Evolutionary conservation across 2,888 invertebrate species (phyloP), one percentile per base, ranked within the genome.

Genomic region (Zaprionus lineosus): DNA sequence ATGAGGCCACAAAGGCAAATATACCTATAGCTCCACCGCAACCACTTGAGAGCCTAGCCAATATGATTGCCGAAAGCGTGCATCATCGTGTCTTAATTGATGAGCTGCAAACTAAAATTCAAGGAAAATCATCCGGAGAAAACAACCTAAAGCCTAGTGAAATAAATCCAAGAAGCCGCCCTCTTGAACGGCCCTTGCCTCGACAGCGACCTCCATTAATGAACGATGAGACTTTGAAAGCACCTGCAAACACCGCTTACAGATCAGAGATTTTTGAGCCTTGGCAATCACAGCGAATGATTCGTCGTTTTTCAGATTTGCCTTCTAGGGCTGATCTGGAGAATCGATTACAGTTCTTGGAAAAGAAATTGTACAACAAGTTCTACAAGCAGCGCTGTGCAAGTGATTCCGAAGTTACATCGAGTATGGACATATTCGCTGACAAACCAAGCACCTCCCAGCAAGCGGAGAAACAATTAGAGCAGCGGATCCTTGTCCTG

Each of bases 391-490:
- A 87, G 88, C 88, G 88, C 86, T 84, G 87, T 86, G 87, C 88
- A 88, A 88, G 88, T 88, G 88, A 88, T 88, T 88, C 88, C 88
- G 88, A 88, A 78, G 88, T 88, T 73, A 81, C 88, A 88, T 88
- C 88, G 41, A 74, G 65, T 34, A 50, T 55, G 18, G 39, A 7
- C 12, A 60, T 41, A 21, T 55, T 51, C 16, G 65, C 68, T 15
- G 75, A 81, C 2, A 56, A 26, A 50, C 87, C 86, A 19, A 74
- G 71, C 52, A 87, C 86, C 12, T 87, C 85, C 2, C 62, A 50
- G 3, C 74, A 70, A 14, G 69, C 61, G 3, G 74, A 79, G n/a
- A 63, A 19, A 2, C 73, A 67, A 21, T 71, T 88, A 44, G 88
- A 88, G 44, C 67, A 81, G 18, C 88, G 88, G 8, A 87, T 88